Conservation (phyloP, 2,113 vertebrate species). For the Scomber japonicus region DNA sequence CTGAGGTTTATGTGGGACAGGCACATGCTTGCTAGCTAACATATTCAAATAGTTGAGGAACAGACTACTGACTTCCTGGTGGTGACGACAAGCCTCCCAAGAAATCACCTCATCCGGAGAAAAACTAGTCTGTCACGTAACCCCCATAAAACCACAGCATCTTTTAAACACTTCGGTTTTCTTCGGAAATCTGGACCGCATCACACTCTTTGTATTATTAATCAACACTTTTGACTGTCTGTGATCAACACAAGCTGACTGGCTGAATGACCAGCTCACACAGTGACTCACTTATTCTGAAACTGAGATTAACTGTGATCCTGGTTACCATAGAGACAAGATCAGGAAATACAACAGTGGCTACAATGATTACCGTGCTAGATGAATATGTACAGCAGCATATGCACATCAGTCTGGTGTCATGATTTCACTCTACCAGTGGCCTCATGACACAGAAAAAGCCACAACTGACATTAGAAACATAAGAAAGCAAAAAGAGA, state of each 20-base stretch:
- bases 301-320: conserved; percentile 23
- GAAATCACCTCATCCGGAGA: too few relatives aligned
- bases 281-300: conserved; percentile 51
- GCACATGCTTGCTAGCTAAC: not conserved
- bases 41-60: not conserved
- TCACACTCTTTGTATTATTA: conserved; percentile 3
- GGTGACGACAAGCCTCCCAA: too few relatives aligned
- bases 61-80: too few relatives aligned
- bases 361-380: not conserved
- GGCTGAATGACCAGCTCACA: conserved; percentile 28
- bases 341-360: conserved; percentile 49
- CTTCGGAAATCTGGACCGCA: too few relatives aligned
- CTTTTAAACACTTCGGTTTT: too few relatives aligned
- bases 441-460: not conserved
- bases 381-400: not conserved
- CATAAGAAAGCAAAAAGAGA: not conserved
- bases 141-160: not conserved
- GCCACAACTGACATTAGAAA: not conserved
- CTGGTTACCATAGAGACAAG: conserved; percentile 63
- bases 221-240: conserved; percentile 31
- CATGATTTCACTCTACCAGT: not conserved
- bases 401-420: not conserved
- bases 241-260: conserved; percentile 4
- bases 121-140: too few relatives aligned
- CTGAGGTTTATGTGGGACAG: not conserved